A percentile compares a stretch with the other conserved stretches of the same genome.
Conservation (phyloP, 2,113 vertebrate genomes). For the Oreotragus oreotragus region DNA sequence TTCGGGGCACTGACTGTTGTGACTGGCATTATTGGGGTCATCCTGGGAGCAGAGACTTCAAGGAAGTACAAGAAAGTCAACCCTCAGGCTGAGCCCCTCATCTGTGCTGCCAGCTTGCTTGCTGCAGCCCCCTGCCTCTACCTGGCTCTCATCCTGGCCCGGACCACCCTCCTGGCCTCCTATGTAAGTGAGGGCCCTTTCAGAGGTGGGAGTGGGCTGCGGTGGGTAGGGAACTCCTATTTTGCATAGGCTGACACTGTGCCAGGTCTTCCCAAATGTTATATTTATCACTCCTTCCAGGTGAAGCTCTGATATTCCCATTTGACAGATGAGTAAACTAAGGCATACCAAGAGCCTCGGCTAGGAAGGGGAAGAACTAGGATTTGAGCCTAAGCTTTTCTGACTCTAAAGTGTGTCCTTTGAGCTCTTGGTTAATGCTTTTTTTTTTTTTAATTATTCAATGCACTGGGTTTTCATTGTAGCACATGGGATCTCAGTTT, state of each 20-base stretch:
- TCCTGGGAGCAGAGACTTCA: conserved; percentile 82
- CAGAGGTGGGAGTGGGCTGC: not conserved
- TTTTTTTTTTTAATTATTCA: too few relatives aligned
- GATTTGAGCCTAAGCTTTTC: not conserved
- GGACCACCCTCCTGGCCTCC: conserved; percentile 79
- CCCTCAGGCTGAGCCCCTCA: conserved; percentile 86
- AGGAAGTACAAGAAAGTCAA: conserved; percentile 81
- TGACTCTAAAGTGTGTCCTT: not conserved
- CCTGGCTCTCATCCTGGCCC: conserved; percentile 82
- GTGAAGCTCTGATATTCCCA: not conserved
- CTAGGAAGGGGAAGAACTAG: not conserved
- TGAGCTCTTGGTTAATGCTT: not conserved
- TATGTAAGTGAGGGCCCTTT: conserved; percentile 84
- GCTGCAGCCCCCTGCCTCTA: conserved; percentile 85
- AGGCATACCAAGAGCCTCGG: not conserved
- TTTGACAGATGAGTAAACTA: not conserved
- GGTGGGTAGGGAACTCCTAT: not conserved
- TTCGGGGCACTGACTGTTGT: conserved; percentile 88
- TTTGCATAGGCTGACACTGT: accelerated
- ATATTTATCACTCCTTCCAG: not conserved
- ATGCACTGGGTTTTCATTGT: not conserved
- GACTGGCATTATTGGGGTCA: conserved; percentile 87
- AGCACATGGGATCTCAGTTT: not conserved
- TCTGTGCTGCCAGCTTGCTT: conserved; percentile 91
- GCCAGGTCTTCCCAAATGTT: not conserved